Conservation (phyloP, 1,140 invertebrate genomes). For the Papilio glaucus region DNA sequence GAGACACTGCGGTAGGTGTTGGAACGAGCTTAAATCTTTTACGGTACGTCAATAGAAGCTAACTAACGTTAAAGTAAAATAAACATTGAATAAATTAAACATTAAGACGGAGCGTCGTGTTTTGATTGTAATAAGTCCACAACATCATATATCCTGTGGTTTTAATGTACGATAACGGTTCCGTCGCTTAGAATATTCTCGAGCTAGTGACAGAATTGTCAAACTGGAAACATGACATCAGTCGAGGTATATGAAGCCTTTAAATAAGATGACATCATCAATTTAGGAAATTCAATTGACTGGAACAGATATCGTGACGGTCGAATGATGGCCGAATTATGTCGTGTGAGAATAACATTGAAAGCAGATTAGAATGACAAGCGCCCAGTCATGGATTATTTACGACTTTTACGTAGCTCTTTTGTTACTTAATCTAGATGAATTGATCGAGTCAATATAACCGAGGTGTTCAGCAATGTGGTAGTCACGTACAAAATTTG, state of each 20-base stretch:
- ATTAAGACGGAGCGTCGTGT: not conserved
- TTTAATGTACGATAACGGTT: slow-evolving; percentile 20
- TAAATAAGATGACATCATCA: slow-evolving; percentile 68
- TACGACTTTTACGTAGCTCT: not conserved
- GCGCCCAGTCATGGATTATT: not conserved
- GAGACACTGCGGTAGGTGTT: too few relatives aligned
- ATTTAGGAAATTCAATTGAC: slow-evolving; percentile 59
- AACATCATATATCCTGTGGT: not conserved
- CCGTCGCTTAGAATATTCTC: slow-evolving; percentile 12
- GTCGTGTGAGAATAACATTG: slow-evolving; percentile 19
- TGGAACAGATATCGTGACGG: slow-evolving; percentile 48
- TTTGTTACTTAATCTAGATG: slow-evolving; percentile 8
- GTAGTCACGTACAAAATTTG: slow-evolving; percentile 15
- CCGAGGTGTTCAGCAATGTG: not conserved
- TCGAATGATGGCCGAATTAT: slow-evolving; percentile 43
- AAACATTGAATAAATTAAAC: slow-evolving; percentile 21
- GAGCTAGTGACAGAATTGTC: slow-evolving; percentile 43
- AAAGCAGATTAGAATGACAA: slow-evolving; percentile 23
- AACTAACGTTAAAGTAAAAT: slow-evolving; percentile 4
- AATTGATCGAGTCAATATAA: not conserved
- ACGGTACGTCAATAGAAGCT: not conserved
- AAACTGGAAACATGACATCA: slow-evolving; percentile 66
- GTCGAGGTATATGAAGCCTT: slow-evolving; percentile 49
- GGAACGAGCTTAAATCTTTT: not conserved
- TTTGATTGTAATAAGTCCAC: not conserved